Conservation (phyloP, 2,888 invertebrate genomes). For the Ormyrus nitidulus region DNA sequence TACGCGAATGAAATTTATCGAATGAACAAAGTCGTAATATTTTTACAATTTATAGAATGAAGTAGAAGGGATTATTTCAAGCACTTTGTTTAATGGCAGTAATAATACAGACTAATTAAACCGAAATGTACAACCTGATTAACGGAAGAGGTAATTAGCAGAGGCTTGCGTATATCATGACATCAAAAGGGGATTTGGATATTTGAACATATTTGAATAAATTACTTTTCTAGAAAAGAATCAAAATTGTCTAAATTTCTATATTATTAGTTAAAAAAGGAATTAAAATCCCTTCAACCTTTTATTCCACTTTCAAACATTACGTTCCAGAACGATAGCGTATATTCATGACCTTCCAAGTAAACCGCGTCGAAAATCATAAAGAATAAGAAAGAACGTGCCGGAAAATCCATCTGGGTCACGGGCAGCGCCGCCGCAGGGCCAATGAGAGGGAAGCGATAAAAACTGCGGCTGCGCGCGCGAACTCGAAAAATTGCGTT, state of each 20-base stretch:
- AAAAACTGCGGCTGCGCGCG: slow-evolving; percentile 11
- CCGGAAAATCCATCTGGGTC: slow-evolving; percentile 9
- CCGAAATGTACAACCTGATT: too few relatives aligned
- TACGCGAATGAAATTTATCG: too few relatives aligned
- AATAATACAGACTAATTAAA: too few relatives aligned
- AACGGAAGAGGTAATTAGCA: too few relatives aligned
- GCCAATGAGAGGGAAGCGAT: slow-evolving; percentile 15
- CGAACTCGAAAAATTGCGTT: not conserved
- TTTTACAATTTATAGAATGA: too few relatives aligned
- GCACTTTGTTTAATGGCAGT: too few relatives aligned
- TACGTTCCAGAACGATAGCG: not conserved
- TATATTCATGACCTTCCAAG: not conserved
- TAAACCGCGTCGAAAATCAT: not conserved
- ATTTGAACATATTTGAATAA: not conserved
- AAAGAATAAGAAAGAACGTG: not conserved
- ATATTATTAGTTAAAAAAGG: not conserved
- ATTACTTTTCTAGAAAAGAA: not conserved
- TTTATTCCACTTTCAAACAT: not conserved
- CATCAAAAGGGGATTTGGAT: not conserved
- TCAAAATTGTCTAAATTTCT: not conserved
- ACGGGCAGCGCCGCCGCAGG: slow-evolving; percentile 1
- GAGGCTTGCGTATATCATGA: too few relatives aligned
- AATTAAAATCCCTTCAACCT: not conserved
- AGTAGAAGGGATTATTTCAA: too few relatives aligned
- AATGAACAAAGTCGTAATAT: too few relatives aligned